Conservation (phyloP, 1,140 invertebrate species). For the Coboldia fuscipes region DNA sequence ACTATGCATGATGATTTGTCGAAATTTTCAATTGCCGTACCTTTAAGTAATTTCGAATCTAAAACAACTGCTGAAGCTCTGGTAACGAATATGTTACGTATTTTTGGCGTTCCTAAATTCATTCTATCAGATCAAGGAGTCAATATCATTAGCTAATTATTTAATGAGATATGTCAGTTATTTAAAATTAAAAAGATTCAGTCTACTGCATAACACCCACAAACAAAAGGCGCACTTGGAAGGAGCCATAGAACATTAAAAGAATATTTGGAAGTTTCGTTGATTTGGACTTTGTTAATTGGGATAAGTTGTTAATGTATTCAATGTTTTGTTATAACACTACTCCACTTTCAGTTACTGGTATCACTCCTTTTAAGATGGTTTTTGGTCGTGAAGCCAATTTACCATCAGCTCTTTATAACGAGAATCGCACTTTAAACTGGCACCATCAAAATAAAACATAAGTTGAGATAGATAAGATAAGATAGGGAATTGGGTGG, state of each 20-base stretch:
- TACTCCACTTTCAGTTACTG: slow-evolving; percentile 11
- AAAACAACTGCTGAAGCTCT: slow-evolving; percentile 9
- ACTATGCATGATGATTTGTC: slow-evolving; percentile 13
- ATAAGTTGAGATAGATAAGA: too few species aligned
- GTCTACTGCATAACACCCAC: slow-evolving; percentile 9
- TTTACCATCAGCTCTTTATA: too few species aligned
- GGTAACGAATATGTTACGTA: slow-evolving; percentile 10
- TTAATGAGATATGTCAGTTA: slow-evolving; percentile 9
- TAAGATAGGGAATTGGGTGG: too few species aligned
- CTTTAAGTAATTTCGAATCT: slow-evolving; percentile 10
- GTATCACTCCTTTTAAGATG: slow-evolving; percentile 12
- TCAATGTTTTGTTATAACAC: slow-evolving; percentile 13
- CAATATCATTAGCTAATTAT: slow-evolving; percentile 10
- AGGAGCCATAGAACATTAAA: slow-evolving; percentile 8
- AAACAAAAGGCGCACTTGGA: slow-evolving; percentile 11
- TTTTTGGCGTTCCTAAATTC: slow-evolving; percentile 11
- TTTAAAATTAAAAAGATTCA: slow-evolving; percentile 11
- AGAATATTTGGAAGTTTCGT: slow-evolving; percentile 11
- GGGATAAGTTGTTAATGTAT: slow-evolving; percentile 11
- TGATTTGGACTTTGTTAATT: slow-evolving; percentile 9
- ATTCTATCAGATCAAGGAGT: slow-evolving; percentile 14
- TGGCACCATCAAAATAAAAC: too few species aligned
- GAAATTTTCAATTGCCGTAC: slow-evolving; percentile 8
- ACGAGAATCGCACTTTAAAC: too few species aligned
- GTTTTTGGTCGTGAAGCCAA: slow-evolving; percentile 11